A percentile compares a stretch with the other conserved stretches of the same genome.
Evolutionary conservation across 2,888 invertebrate species (phyloP).

Genomic region (Ischnus inquisitorius): DNA sequence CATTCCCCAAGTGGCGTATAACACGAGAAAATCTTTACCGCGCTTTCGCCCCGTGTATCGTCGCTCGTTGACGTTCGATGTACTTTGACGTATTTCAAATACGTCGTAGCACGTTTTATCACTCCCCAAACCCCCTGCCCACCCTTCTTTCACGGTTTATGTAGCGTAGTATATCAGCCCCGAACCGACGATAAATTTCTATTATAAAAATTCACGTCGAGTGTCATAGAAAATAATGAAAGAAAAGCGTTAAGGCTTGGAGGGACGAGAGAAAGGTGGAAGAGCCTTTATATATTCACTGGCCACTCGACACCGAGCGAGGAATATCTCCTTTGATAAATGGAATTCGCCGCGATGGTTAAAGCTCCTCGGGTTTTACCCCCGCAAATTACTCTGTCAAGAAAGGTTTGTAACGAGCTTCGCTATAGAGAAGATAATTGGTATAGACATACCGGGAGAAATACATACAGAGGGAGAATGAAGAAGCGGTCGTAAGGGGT

Average conservation of each 20-base stretch:
- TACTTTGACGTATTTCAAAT: conserved; percentile 49
- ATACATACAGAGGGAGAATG: conserved; percentile 17
- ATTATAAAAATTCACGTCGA: conserved; percentile 23
- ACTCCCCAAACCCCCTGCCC: conserved; percentile 6
- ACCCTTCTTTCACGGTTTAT: conserved; percentile 15
- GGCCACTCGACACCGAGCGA: conserved; percentile 31
- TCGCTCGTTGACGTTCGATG: conserved; percentile 33
- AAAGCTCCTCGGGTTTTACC: conserved; percentile 34
- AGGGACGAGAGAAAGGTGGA: neutral
- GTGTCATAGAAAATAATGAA: conserved; percentile 33
- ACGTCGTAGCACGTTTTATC: conserved; percentile 40
- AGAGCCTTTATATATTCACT: conserved; percentile 11
- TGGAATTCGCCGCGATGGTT: conserved; percentile 2
- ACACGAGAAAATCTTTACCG: conserved; percentile 31
- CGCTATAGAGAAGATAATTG: conserved; percentile 20
- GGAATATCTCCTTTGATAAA: conserved; percentile 52
- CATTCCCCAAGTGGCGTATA: conserved; percentile 47
- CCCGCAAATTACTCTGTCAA: conserved; percentile 59
- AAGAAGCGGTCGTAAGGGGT: conserved; percentile 38
- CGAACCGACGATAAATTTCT: conserved; percentile 30
- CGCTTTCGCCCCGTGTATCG: conserved; percentile 15
- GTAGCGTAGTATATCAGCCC: neutral
- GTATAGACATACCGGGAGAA: conserved; percentile 29
- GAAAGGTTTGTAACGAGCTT: conserved; percentile 51
- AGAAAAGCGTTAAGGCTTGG: conserved; percentile 20